Conservation (phyloP, 2,113 vertebrate genomes). For the Hassar affinis region DNA sequence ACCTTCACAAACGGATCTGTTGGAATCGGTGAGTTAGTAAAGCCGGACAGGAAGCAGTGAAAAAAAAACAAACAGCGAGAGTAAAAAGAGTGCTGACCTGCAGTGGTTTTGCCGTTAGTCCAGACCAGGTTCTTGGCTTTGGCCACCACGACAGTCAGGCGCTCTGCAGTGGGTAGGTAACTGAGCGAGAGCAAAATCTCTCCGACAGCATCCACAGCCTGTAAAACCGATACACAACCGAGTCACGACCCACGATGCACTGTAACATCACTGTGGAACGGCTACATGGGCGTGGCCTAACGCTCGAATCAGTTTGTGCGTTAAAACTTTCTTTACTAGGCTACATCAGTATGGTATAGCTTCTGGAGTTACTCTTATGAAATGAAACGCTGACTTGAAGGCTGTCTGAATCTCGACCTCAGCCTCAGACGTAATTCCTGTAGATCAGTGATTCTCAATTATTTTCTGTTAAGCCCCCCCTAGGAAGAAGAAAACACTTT, state of each 20-base stretch:
- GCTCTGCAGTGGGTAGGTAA: conserved; percentile 94
- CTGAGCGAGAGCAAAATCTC: conserved; percentile 95
- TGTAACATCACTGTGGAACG: not conserved
- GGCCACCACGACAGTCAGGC: conserved; percentile 94
- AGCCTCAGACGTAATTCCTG: not conserved
- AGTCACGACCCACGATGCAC: not conserved
- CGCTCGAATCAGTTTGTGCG: not conserved
- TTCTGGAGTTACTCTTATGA: not conserved
- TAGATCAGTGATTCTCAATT: not conserved
- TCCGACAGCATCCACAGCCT: conserved; percentile 88
- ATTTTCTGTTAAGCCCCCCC: too few species aligned
- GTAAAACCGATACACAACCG: conserved; percentile 9
- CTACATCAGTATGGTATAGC: not conserved
- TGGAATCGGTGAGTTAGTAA: not conserved
- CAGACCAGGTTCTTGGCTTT: conserved; percentile 95
- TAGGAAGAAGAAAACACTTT: too few species aligned
- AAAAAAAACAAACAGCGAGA: too few species aligned
- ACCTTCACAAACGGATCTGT: conserved; percentile 97
- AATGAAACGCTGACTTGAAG: not conserved
- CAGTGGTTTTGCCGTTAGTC: conserved; percentile 84
- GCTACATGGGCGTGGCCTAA: not conserved
- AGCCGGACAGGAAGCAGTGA: too few species aligned
- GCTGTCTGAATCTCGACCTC: not conserved
- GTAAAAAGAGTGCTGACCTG: conserved; percentile 72
- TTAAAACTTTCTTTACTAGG: not conserved